Conservation (phyloP, 2,113 vertebrate genomes). For the Erythrocercus mccallii region DNA sequence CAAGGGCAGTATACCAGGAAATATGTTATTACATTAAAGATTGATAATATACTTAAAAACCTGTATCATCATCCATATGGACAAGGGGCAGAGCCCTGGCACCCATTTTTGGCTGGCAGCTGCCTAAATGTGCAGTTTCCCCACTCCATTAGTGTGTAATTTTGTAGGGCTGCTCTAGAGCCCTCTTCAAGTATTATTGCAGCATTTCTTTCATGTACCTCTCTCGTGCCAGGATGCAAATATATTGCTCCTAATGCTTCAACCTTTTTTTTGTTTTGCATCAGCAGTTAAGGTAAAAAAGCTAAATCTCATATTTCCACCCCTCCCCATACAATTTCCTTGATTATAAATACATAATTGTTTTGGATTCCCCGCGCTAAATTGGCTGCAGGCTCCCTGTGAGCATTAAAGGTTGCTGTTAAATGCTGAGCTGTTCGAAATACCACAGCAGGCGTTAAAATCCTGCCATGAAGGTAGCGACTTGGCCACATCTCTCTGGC, state of each 20-base stretch:
- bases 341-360: background rate
- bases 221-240: background rate
- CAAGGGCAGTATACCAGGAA: background rate
- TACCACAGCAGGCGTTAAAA: background rate
- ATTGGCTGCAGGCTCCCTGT: background rate
- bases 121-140: background rate
- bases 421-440: background rate
- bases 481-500: background rate
- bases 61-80: background rate
- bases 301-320: background rate
- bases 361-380: background rate
- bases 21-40: background rate
- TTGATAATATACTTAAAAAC: background rate
- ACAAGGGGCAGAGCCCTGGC: background rate
- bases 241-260: background rate
- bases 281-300: background rate
- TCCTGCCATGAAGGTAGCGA: slow-evolving; percentile 13
- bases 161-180: slow-evolving; percentile 10
- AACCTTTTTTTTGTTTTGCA: slow-evolving; percentile 18
- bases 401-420: background rate
- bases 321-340: background rate
- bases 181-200: background rate
- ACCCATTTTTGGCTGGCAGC: background rate
- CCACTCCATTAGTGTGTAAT: background rate
- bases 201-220: background rate